Conservation (phyloP, 2,797 vertebrate species). For the Pipistrellus pipistrellus region DNA sequence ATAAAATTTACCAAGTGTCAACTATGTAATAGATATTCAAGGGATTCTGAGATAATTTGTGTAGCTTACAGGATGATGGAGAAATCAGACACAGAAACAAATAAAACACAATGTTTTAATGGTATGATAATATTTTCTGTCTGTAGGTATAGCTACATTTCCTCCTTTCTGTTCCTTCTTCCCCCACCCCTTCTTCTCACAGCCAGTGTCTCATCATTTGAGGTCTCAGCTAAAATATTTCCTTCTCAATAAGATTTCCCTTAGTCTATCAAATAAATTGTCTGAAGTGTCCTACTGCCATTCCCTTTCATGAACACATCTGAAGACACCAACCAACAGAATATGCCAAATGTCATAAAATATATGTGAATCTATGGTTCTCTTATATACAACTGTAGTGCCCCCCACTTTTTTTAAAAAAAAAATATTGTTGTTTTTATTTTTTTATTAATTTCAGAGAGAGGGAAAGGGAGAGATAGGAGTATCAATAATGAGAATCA, state of each 20-base stretch:
- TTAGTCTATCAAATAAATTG: not conserved
- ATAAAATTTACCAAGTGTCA: not conserved
- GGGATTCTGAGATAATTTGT: not conserved
- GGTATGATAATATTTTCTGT: not conserved
- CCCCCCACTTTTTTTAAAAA: too few species aligned
- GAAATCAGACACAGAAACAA: constrained; percentile 9
- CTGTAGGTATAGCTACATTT: not conserved
- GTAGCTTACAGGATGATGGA: not conserved
- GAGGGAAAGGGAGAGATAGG: too few species aligned
- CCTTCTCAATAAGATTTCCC: not conserved
- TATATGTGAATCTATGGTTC: not conserved
- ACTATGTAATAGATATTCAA: not conserved
- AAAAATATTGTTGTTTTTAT: too few species aligned
- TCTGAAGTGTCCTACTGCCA: not conserved
- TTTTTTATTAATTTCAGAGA: too few species aligned
- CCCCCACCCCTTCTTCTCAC: not conserved
- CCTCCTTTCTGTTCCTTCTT: not conserved
- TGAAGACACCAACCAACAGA: not conserved
- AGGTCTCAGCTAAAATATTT: not conserved
- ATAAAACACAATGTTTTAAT: not conserved
- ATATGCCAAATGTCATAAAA: not conserved
- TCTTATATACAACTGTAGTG: not conserved
- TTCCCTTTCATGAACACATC: not conserved
- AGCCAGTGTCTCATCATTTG: not conserved
- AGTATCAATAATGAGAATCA: too few species aligned